A percentile compares a stretch with the other conserved stretches of the same genome.
phyloP scores from a whole-genome alignment of 2,888 invertebrate genomes.

The Stenodema calcarata region DNA sequence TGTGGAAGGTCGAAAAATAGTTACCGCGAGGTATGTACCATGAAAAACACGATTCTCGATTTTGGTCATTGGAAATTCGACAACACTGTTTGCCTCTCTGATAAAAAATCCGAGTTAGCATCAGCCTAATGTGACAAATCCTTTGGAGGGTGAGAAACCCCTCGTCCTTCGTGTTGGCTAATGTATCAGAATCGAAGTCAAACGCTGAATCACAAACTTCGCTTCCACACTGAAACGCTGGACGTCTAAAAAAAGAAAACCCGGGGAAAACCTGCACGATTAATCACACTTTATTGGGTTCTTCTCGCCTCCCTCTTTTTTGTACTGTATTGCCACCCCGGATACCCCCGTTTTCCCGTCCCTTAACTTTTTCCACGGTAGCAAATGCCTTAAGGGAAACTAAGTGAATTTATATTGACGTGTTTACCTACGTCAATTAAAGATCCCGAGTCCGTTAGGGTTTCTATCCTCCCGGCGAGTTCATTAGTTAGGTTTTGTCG shows the following conservation, averaged over 20 bases:
- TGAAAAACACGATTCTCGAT: no score
- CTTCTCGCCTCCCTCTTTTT: not conserved
- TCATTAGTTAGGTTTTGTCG: conserved; percentile 12
- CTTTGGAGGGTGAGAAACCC: no score
- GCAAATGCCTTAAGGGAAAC: not conserved
- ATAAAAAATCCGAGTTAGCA: no score
- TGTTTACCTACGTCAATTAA: conserved; percentile 16
- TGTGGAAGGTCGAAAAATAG: no score
- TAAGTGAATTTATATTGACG: conserved; percentile 32
- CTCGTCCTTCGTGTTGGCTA: not conserved
- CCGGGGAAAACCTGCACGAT: not conserved
- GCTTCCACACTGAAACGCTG: not conserved
- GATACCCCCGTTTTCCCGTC: not conserved
- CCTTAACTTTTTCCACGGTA: not conserved
- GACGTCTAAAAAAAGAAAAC: not conserved
- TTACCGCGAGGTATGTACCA: no score
- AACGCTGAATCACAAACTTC: not conserved
- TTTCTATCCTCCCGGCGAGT: not conserved
- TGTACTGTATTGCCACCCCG: not conserved
- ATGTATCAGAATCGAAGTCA: not conserved
- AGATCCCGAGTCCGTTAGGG: not conserved
- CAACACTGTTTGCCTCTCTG: no score
- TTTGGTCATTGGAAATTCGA: no score
- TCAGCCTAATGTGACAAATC: no score
- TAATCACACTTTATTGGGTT: conserved; percentile 33